Base-by-base conservation (phyloP, 1,140 invertebrate species). In the Bicyclus anynana region DNA sequence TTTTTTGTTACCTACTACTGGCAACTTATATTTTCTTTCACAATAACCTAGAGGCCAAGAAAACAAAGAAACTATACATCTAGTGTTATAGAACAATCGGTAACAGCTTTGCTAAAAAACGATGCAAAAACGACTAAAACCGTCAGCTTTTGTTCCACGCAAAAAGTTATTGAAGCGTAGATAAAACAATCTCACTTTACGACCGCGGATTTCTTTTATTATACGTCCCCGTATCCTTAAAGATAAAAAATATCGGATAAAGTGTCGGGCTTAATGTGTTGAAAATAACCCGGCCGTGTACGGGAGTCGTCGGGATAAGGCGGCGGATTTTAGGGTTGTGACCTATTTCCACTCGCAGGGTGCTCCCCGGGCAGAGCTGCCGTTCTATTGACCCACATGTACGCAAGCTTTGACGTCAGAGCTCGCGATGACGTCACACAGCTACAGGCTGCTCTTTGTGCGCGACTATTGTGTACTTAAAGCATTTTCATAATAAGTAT, bases 381-480 rank as follows among this genome's bases (percentile, higher is more conserved):
- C 67, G 79, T 74, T 76, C 78, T 72, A 74, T 77, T 82, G 74
- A 82, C 79, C 79, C 63, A 82, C 72, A 80, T 80, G 74, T 62
- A 80, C 77, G 74, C 77, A 74, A 58, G 71, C 69, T 66, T 67
- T 82, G 77, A 80, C 77, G 80, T 82, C 77, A 82, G 71, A 65
- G 52, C 63, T 52, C 51, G 53, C 53, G 59, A 54, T 77, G 67
- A 82, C 77, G 79, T 82, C 79, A 80, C 73, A 56, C 40, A 55
- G 52, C 62, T 52, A 59, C 56, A 56, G 62, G 50, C 63, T 58
- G 63, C 53, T 69, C 75, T 77, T 74, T 73, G 73, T 76, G 53
- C 37, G 51, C 40, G 42, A 23, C 56, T 51, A 62, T 67, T 69
- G 67, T 72, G 68, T 65, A 67, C 63, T 20, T 37, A 51, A 55